Percentiles rank a stretch among this genome's conserved stretches.
These are phyloP conservation scores for Maniola jurtina DNA, from an alignment of 1,140 invertebrate species.

Conservation along the genomic window DNA sequence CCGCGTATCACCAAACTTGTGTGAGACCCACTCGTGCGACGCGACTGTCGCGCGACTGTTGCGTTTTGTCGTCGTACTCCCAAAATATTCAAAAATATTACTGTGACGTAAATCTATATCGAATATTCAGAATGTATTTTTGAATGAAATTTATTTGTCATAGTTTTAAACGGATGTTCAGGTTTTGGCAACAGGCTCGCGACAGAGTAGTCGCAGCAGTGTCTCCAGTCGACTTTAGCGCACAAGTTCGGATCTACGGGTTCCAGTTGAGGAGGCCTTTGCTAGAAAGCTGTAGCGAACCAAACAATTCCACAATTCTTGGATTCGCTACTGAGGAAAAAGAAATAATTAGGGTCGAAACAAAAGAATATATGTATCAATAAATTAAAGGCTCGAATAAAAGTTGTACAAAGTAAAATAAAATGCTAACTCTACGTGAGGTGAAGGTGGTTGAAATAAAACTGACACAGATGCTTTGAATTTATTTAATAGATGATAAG, in stretches of 20 bases:
- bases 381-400: constrained; percentile 20
- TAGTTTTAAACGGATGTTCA: not conserved
- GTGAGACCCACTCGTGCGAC: constrained; percentile 50
- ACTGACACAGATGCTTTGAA: too few species aligned
- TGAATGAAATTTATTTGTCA: too few species aligned
- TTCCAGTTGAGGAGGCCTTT: constrained; percentile 68
- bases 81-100: too few species aligned
- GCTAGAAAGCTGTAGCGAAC: constrained; percentile 42
- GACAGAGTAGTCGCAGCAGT: constrained; percentile 48
- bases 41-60: constrained; percentile 38
- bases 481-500: too few species aligned
- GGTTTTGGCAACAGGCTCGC: constrained; percentile 16
- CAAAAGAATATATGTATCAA: constrained; percentile 5
- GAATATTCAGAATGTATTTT: too few species aligned
- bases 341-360: constrained; percentile 22
- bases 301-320: constrained; percentile 30
- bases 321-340: constrained; percentile 31
- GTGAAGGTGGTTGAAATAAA: too few species aligned
- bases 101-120: too few species aligned
- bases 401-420: not conserved
- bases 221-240: constrained; percentile 51
- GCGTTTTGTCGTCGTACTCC: not conserved
- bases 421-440: too few species aligned
- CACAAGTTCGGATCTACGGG: constrained; percentile 78
- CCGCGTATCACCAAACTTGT: constrained; percentile 78